These are phyloP conservation scores for Oxygymnocypris stewartii DNA, from an alignment of 2,113 vertebrate genomes.

Conservation along the genomic window DNA sequence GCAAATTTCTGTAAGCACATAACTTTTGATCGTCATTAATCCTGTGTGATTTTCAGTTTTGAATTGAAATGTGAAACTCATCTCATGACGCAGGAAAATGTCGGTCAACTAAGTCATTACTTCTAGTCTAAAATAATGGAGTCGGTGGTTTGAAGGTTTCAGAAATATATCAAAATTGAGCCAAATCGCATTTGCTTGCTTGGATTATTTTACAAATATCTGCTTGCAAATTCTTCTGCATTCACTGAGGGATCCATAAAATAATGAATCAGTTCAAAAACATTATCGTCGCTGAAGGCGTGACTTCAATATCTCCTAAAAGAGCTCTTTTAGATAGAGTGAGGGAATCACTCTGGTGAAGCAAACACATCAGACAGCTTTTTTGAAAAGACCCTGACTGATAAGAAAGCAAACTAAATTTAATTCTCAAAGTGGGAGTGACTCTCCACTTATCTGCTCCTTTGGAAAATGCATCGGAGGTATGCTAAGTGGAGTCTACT, in stretches of 20 bases:
- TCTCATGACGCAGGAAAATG: neutral
- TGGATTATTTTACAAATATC: too few species aligned
- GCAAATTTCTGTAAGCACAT: neutral
- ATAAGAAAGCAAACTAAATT: slow-evolving; percentile 38
- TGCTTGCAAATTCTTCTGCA: too few species aligned
- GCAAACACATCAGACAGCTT: slow-evolving; percentile 40
- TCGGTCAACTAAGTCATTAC: neutral
- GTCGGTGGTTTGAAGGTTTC: too few species aligned
- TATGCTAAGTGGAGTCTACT: slow-evolving; percentile 49
- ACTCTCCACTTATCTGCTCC: slow-evolving; percentile 38
- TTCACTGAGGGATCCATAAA: neutral
- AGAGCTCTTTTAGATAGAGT: neutral
- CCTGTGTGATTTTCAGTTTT: neutral
- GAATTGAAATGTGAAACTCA: neutral
- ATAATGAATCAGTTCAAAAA: neutral
- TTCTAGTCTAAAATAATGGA: slow-evolving; percentile 6
- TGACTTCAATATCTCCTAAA: neutral
- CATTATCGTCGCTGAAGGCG: neutral
- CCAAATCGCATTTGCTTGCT: neutral
- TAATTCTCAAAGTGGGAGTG: too few species aligned
- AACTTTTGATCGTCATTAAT: neutral
- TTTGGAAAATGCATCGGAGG: slow-evolving; percentile 31
- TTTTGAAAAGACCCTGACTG: neutral
- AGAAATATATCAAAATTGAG: neutral
- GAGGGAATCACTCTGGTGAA: neutral